A percentile compares a stretch with the other conserved stretches of the same genome.
phyloP scores from a whole-genome alignment of 1,140 invertebrate genomes.

The Drosophila cardini region DNA sequence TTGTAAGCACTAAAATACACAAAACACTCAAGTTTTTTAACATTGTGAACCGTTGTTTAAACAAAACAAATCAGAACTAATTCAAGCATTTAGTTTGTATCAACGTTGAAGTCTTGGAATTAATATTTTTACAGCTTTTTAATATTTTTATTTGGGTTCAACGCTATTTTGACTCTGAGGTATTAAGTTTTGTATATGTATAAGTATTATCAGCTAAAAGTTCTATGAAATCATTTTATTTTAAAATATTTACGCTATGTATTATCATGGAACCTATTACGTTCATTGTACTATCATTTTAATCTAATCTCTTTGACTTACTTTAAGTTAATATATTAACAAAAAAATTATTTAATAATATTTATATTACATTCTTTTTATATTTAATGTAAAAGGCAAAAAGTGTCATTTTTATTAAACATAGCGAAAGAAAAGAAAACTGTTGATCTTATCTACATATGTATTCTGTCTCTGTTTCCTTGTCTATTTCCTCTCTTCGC shows the following conservation, averaged over 20 bases:
- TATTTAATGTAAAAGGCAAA: no score
- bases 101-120: neutral
- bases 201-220: constrained; percentile 15
- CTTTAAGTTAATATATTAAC: neutral
- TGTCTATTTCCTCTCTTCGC: no score
- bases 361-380: no score
- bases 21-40: neutral
- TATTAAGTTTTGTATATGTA: constrained; percentile 7
- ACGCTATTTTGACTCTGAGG: neutral
- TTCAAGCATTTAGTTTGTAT: neutral
- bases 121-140: constrained; percentile 8
- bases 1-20: neutral
- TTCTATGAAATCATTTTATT: constrained; percentile 16
- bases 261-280: constrained; percentile 33
- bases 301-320: neutral
- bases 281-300: neutral
- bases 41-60: constrained; percentile 12
- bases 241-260: constrained; percentile 1
- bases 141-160: constrained; percentile 1
- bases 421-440: no score
- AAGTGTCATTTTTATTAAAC: no score
- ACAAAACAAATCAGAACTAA: constrained; percentile 30
- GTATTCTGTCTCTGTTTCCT: no score
- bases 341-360: no score
- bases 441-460: no score